Percentiles rank a stretch among this genome's conserved stretches.
Conservation (phyloP, 2,797 vertebrate genomes). For the Typhlichthys subterraneus region DNA sequence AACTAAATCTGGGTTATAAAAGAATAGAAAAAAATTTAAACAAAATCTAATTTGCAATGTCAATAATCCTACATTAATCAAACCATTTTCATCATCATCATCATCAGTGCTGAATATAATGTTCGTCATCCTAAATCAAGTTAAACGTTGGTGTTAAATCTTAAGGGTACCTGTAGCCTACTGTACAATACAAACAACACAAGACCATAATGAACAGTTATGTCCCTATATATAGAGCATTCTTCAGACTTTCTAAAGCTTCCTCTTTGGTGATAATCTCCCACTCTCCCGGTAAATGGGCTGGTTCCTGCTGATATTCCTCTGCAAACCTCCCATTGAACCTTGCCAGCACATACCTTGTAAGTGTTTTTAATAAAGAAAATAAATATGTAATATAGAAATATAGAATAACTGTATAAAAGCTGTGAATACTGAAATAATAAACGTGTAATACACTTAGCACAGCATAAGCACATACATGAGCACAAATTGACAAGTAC, state of each 20-base stretch:
- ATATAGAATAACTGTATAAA: too few relatives aligned
- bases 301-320: conserved; percentile 50
- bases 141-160: too few relatives aligned
- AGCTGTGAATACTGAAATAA: background rate
- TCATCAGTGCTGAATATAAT: background rate
- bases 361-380: background rate
- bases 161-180: background rate
- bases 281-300: conserved; percentile 69
- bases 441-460: background rate
- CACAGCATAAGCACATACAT: background rate
- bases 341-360: conserved; percentile 67
- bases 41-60: too few relatives aligned
- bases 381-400: background rate
- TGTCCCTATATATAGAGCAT: conserved; percentile 5
- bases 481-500: background rate
- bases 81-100: background rate
- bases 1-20: too few relatives aligned
- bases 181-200: background rate
- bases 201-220: background rate
- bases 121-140: too few relatives aligned
- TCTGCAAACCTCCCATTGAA: conserved; percentile 69
- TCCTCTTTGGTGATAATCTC: conserved; percentile 57
- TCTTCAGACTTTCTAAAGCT: conserved; percentile 59
- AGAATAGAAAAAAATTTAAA: too few relatives aligned
- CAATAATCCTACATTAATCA: too few relatives aligned